Evolutionary conservation across 2,113 vertebrate genomes (phyloP), one percentile per base, ranked within the genome.

Genomic region (Paedocypris sp.): DNA sequence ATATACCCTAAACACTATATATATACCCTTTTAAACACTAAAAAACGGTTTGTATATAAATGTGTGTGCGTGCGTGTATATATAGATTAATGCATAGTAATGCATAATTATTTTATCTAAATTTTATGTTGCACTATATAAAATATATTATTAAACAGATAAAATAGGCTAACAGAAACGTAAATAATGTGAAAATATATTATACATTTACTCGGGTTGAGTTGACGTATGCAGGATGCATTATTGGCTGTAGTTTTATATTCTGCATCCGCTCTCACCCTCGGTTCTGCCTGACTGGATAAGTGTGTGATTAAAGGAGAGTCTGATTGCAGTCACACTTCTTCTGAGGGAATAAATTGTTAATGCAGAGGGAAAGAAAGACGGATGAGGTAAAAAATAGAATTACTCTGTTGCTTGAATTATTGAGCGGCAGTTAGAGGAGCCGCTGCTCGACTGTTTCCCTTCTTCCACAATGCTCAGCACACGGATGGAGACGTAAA

Each of bases 321-420:
- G 71, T 68, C 64, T 79, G 80, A 81, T 72, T 73, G 72, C 73
- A 51, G 64, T 67, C 43, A 28, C 36, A 68, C 65, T 59, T 64
- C 75, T 73, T 72, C 73, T 62, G 61, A 64, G 28, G 60, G 66
- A 45, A 80, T 84, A 64, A 76, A 80, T 79, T 80, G 75, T 85
- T 80, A 73, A 82, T 81, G 73, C 43, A 33, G 62, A 75, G 53
- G 38, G 60, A 73, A 74, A 70, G 66, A 51, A 63, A 61, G 46
- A 61, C 58, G 56, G 48, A 33, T 41, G 56, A 52, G 54, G 4
- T 2, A 53, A 64, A 75, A 78, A 72, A 70, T 56, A 73, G 53
- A 72, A 77, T 78, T 74, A 68, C 75, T 73, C 74, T 70, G 64
- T 67, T 59, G 39, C 67, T 47, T 81, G 71, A 83, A 79, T 83